phyloP scores from a whole-genome alignment of 2,888 invertebrate species.

The Rapana venosa region DNA sequence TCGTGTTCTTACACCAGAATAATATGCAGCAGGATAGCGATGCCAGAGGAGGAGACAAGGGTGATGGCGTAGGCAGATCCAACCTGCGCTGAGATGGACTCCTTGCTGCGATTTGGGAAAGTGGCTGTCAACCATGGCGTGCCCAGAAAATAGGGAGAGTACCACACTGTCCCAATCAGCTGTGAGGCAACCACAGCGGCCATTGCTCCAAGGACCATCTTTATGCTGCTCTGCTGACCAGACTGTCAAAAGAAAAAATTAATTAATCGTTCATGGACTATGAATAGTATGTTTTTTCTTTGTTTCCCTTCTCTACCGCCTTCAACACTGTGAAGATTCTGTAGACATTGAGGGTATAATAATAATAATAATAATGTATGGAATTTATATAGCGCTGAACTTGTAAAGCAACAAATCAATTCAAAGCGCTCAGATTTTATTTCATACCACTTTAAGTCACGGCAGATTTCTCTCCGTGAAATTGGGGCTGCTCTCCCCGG shows the following conservation, averaged over 20 bases:
- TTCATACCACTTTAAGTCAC: too few relatives aligned
- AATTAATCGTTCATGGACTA: too few relatives aligned
- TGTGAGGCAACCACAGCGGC: constrained; percentile 54
- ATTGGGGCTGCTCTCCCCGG: too few relatives aligned
- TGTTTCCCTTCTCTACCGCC: too few relatives aligned
- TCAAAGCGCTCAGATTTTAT: too few relatives aligned
- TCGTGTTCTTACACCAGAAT: constrained; percentile 55
- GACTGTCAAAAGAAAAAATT: background rate
- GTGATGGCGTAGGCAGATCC: constrained; percentile 53
- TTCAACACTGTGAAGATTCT: too few relatives aligned
- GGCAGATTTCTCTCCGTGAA: too few relatives aligned
- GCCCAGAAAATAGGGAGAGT: constrained; percentile 57
- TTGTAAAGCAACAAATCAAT: too few relatives aligned
- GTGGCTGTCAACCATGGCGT: constrained; percentile 58
- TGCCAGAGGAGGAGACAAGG: constrained; percentile 53
- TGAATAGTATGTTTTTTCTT: too few relatives aligned
- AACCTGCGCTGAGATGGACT: constrained; percentile 52
- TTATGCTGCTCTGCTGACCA: background rate
- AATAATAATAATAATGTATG: too few relatives aligned
- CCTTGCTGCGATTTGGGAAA: constrained; percentile 57
- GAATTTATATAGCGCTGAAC: too few relatives aligned
- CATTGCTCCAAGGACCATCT: constrained; percentile 61
- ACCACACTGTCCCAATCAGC: constrained; percentile 59
- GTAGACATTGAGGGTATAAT: too few relatives aligned
- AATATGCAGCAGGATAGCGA: constrained; percentile 56